Base-by-base conservation (phyloP, 2,113 vertebrate species). In the Cyphomyrus plagiostoma region DNA sequence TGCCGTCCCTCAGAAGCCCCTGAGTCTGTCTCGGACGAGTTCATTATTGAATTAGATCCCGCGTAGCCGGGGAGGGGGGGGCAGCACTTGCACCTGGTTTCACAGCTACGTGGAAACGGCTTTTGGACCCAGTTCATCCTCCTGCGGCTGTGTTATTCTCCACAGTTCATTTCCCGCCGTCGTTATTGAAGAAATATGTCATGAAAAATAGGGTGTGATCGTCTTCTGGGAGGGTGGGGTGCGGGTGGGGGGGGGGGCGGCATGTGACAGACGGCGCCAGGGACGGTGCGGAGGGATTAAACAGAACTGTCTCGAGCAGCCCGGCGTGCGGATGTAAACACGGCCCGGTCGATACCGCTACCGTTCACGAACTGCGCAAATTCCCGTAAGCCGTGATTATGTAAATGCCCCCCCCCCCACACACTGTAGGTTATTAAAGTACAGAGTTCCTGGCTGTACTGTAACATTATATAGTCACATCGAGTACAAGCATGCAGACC, bases 371-470 rank as follows among this genome's bases (percentile, higher is more conserved):
- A 11, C 26, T 4, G 3, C 11, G 9, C 26, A 52, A 86, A 86
- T 86, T 86, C n/a, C 35, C n/a, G 17, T 26, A n/a, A 86, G 48
- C 49, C 35, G 85, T 56, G 15, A 53, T 87, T 35, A 87, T 87
- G 49, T 87, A 39, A 30, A 39, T 87, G 42, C 17, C 17, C 11
- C 30, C 8, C 8, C 21, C n/a, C 15, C 30, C n/a, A 26, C 50
- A 4, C 5, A 21, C 19, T 66, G 53, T 50, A 88, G 48, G 88
- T 88, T 86, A 82, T 84, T 49, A 53, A 77, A 90, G 89, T 53
- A 19, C 74, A 89, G 19, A n/a, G 21, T 84, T 42, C 84, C 21
- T n/a, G 39, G 3, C 39, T 10, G 80, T n/a, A 23, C 8, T 46
- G 82, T 48, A 85, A 39, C 26, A 46, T 85, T 86, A 86, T n/a